phyloP scores from a whole-genome alignment of 2,113 vertebrate species.

The Buteo buteo region DNA sequence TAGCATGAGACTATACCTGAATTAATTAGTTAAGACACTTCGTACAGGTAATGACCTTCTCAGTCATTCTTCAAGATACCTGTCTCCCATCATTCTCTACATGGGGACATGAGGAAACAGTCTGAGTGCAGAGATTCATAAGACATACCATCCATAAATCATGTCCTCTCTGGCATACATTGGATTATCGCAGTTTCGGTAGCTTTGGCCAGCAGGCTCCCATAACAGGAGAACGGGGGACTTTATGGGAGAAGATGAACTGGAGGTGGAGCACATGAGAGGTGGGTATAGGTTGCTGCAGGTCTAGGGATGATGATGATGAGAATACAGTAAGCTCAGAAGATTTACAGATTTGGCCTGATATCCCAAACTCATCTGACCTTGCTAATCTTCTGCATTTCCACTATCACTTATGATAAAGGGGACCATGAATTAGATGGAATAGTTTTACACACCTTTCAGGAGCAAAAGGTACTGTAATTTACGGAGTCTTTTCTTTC shows the following conservation, averaged over 20 bases:
- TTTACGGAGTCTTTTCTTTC: neutral
- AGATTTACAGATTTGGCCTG: conserved; percentile 28
- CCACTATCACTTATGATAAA: conserved; percentile 52
- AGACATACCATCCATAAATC: neutral
- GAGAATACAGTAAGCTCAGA: neutral
- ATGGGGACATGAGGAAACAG: neutral
- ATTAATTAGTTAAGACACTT: neutral
- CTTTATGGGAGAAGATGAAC: neutral
- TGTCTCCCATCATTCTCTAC: neutral
- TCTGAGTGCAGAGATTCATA: neutral
- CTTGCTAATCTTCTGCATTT: conserved; percentile 52
- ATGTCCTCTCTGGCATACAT: neutral
- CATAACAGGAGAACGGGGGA: neutral
- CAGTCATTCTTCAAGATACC: neutral
- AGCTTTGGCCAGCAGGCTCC: neutral
- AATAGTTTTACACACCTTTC: conserved; percentile 46
- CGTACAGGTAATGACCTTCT: neutral
- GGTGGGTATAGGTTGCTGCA: neutral
- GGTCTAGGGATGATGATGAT: neutral
- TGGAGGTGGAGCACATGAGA: neutral
- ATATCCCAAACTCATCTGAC: conserved; percentile 51
- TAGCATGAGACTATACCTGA: neutral
- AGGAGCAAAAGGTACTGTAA: conserved; percentile 29
- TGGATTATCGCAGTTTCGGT: neutral
- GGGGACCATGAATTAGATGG: conserved; percentile 38